Evolutionary conservation across 2,888 invertebrate genomes (phyloP), one percentile per base, ranked within the genome.

Genomic region (Micropterix aruncella): DNA sequence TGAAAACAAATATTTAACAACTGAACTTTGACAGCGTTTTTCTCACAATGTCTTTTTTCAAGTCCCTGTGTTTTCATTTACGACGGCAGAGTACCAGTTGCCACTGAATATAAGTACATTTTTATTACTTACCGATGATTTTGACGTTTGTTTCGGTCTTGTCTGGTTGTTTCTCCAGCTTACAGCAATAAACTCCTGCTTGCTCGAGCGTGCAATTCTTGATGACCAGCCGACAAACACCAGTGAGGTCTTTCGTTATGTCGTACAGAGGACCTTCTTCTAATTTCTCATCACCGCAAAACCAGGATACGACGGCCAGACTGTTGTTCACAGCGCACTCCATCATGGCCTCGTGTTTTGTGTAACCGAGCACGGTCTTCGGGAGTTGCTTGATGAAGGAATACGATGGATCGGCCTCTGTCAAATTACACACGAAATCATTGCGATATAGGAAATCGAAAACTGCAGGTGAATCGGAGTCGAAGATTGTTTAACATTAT

Each of bases 261-360:
- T 84, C 77, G 64, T 77, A 92, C 51, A 81, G 79, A 44, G 91
- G 90, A 44, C 80, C 80, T 48, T 90, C 86, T 66, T 86, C 73
- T n/a, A 94, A 58, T 59, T 85, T 87, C 16, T 73, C 75, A 19
- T 83, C 83, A 55, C 79, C 90, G 61, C 83, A 87, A 67, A 79
- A 89, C 95, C 99, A 99, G 42, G 83, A 79, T n/a, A 99, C 86
- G 53, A 84, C 82, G 5, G 97, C 97, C 64, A 96, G 80, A 54
- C 87, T 89, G 60, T 86, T 94, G 58, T 89, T 95, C 39, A 97
- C 86, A 36, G 88, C 80, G 68, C 97, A 99, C 62, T 97, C 95
- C 54, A 99, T 72, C 46, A 82, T 76, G 1, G 84, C 79, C 61
- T 95, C 95, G 61, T 96, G 95, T 54, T 83, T 80, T 0, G 89